Base-by-base conservation (phyloP, 2,113 vertebrate genomes). In the Corythoichthys haematopterus region DNA sequence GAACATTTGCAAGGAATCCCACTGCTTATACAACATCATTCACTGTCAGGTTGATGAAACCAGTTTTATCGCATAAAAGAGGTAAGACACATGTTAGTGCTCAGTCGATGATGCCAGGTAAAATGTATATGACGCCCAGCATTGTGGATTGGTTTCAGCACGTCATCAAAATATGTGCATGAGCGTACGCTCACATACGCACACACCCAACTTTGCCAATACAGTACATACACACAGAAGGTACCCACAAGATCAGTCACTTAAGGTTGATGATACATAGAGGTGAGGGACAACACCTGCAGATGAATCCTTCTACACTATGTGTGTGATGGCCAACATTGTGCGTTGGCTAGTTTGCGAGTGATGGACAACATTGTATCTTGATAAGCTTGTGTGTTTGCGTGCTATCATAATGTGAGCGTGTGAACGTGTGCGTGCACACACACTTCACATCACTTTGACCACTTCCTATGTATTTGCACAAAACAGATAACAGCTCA, bases 81-180 rank as follows among this genome's bases (percentile, higher is more conserved):
- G 43, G 37, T 38, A 58, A 62, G 72, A 66, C 67, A 71, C 60
- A 63, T 77, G 78, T 77, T 59, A 69, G 63, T 0, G 40, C 66
- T 36, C 62, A 70, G 60, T 68, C 38, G 47, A 76, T 68, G 57
- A 73, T 65, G 65, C 57, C 13, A 63, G 8, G 35, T 28, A 61
- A 13, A 66, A 51, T 46, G 61, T 33, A 33, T 8, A 70, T 53
- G 50, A 40, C 37, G 57, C 48, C 36, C 46, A 60, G 9, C 12
- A 57, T 13, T 59, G 60, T 55, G 58, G 36, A 46, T 69, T 68
- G 47, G 2, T 61, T 57, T 55, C 12, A 51, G n/a, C 52, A 35
- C n/a, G 2, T 4, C 3, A 2, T 11, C 15, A 43, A 2, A 40
- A n/a, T 43, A 60, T 9, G 1, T 56, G 1, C 16, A 45, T 45